A percentile compares a stretch with the other conserved stretches of the same genome.
These are phyloP conservation scores for Papilio xuthus DNA, from an alignment of 1,140 invertebrate species.

Conservation along the genomic window DNA sequence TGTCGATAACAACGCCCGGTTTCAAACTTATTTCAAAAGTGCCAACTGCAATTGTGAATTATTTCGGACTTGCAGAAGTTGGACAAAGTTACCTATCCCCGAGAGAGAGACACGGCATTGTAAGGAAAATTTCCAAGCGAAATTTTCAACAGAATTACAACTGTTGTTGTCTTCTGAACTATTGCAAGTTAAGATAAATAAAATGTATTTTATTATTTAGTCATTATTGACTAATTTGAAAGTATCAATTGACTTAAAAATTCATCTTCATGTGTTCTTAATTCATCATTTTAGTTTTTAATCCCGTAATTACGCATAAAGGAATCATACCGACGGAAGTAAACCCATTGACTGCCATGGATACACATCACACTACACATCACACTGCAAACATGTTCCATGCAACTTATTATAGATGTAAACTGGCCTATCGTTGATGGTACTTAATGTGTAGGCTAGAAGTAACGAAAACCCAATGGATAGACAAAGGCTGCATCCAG, in stretches of 20 bases:
- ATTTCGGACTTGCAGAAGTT: slow-evolving; percentile 17
- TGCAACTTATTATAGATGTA: background rate
- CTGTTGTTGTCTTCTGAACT: background rate
- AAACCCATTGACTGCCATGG: background rate
- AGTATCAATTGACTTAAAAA: too few species aligned
- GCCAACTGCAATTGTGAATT: slow-evolving; percentile 13
- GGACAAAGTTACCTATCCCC: background rate
- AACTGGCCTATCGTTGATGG: background rate
- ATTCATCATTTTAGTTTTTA: background rate
- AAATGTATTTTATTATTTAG: too few species aligned
- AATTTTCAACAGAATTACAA: slow-evolving; percentile 16
- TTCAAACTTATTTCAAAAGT: slow-evolving; percentile 18
- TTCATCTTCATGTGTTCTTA: too few species aligned
- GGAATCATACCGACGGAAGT: background rate
- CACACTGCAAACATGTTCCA: too few species aligned
- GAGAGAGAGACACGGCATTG: background rate
- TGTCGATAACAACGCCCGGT: background rate
- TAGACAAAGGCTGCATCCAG: too few species aligned
- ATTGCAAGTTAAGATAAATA: background rate
- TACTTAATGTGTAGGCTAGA: too few species aligned
- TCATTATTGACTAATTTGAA: too few species aligned
- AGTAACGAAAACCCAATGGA: too few species aligned
- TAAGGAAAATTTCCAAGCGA: background rate
- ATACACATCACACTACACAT: too few species aligned
- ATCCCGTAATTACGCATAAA: too few species aligned